phyloP scores from a whole-genome alignment of 2,888 invertebrate genomes.

The Galerucella calmariensis region DNA sequence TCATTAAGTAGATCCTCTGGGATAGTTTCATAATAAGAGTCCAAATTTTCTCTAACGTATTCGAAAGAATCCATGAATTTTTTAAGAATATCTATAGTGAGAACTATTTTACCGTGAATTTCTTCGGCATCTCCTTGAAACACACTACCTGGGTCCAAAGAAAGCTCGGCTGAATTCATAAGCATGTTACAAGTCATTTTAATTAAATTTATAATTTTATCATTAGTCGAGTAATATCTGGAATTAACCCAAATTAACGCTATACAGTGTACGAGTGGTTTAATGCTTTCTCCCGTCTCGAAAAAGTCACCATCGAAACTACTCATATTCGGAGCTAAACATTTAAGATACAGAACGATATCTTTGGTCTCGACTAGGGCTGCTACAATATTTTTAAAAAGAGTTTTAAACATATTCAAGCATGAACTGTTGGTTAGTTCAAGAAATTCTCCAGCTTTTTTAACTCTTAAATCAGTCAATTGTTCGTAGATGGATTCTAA shows the following conservation, averaged over 20 bases:
- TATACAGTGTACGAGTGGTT: slow-evolving; percentile 81
- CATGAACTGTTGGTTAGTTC: slow-evolving; percentile 85
- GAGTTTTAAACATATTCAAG: slow-evolving; percentile 78
- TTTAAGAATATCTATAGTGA: slow-evolving; percentile 55
- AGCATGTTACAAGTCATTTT: slow-evolving; percentile 84
- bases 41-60: slow-evolving; percentile 65
- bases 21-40: slow-evolving; percentile 59
- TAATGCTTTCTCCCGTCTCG: slow-evolving; percentile 70
- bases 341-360: slow-evolving; percentile 81
- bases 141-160: slow-evolving; percentile 81
- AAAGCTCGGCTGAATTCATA: slow-evolving; percentile 78
- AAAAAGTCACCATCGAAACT: slow-evolving; percentile 78
- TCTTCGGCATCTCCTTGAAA: slow-evolving; percentile 82
- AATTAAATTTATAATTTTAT: slow-evolving; percentile 77
- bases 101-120: slow-evolving; percentile 55
- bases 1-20: slow-evolving; percentile 32
- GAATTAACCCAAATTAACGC: slow-evolving; percentile 90
- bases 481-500: slow-evolving; percentile 90
- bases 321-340: slow-evolving; percentile 77
- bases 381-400: slow-evolving; percentile 82
- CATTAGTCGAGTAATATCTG: slow-evolving; percentile 61
- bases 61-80: slow-evolving; percentile 63
- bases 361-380: slow-evolving; percentile 87
- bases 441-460: slow-evolving; percentile 78
- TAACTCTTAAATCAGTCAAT: slow-evolving; percentile 82